Evolutionary conservation across 2,797 vertebrate species (phyloP).

Genomic region (Aeoliscus strigatus): DNA sequence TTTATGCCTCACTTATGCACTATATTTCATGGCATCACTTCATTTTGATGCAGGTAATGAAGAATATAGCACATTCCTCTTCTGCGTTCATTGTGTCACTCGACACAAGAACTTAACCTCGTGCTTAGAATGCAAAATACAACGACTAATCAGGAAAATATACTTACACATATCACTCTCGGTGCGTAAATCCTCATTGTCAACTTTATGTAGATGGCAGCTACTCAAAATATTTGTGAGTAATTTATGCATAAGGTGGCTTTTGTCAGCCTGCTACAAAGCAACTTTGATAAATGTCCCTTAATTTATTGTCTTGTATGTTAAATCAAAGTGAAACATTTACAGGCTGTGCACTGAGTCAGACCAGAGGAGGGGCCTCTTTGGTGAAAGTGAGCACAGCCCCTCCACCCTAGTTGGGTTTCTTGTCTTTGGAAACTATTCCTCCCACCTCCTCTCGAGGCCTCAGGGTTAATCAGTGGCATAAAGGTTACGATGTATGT

Average conservation of each 20-base stretch:
- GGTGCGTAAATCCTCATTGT: constrained; percentile 80
- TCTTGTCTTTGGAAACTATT: constrained; percentile 58
- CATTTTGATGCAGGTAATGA: constrained; percentile 9
- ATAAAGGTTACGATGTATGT: constrained; percentile 86
- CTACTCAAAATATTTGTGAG: constrained; percentile 84
- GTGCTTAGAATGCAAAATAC: constrained; percentile 35
- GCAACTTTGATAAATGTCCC: constrained; percentile 87
- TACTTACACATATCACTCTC: constrained; percentile 47
- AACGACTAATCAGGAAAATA: constrained; percentile 32
- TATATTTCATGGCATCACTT: constrained; percentile 1
- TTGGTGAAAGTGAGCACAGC: constrained; percentile 41
- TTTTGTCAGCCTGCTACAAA: constrained; percentile 84
- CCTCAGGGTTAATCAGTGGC: constrained; percentile 78
- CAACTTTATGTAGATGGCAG: constrained; percentile 83
- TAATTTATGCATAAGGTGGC: constrained; percentile 91
- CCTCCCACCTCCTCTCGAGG: constrained; percentile 55
- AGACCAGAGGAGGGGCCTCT: constrained; percentile 78
- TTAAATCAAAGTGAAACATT: constrained; percentile 95
- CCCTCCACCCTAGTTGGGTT: constrained; percentile 21
- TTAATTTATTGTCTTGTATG: constrained; percentile 96
- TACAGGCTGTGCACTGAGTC: constrained; percentile 86
- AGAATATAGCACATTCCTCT: background rate
- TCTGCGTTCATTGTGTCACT: constrained; percentile 8
- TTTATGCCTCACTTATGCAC: background rate
- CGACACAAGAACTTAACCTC: constrained; percentile 19